phyloP scores from a whole-genome alignment of 2,888 invertebrate genomes.

The Syritta pipiens region DNA sequence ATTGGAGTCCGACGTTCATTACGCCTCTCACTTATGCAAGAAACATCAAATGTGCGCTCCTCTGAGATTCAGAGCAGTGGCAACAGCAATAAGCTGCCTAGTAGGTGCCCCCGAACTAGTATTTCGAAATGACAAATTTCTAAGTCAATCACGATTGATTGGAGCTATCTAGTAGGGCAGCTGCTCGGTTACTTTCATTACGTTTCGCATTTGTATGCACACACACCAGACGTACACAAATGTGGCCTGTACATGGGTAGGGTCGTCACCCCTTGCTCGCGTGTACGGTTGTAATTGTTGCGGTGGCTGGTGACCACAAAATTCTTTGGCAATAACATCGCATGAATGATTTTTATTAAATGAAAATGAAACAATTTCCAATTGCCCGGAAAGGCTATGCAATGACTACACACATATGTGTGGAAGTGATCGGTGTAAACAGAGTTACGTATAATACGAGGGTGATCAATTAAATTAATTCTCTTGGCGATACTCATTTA shows the following conservation, averaged over 20 bases:
- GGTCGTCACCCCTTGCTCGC: slow-evolving; percentile 37
- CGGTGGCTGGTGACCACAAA: slow-evolving; percentile 36
- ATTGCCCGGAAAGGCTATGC: slow-evolving; percentile 13
- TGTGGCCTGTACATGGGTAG: background rate
- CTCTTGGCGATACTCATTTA: slow-evolving; percentile 21
- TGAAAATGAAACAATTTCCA: slow-evolving; percentile 3
- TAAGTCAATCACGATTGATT: slow-evolving; percentile 49
- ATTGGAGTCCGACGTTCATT: slow-evolving; percentile 19
- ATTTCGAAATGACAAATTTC: slow-evolving; percentile 63
- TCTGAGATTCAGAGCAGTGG: slow-evolving; percentile 24
- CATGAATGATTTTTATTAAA: slow-evolving; percentile 34
- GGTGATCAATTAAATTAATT: slow-evolving; percentile 33
- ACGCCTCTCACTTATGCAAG: slow-evolving; percentile 52
- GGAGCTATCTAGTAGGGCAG: slow-evolving; percentile 29
- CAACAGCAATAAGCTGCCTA: slow-evolving; percentile 43
- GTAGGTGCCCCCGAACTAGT: slow-evolving; percentile 50
- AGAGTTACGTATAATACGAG: slow-evolving; percentile 7
- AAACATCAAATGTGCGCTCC: slow-evolving; percentile 29
- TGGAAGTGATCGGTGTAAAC: background rate
- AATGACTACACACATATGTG: slow-evolving; percentile 6
- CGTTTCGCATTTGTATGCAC: slow-evolving; percentile 26
- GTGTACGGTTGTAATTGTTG: slow-evolving; percentile 18
- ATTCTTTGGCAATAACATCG: slow-evolving; percentile 38
- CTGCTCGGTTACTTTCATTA: slow-evolving; percentile 33
- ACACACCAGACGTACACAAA: background rate